Base-by-base conservation (phyloP, 2,113 vertebrate genomes). In the Mustela lutreola region DNA sequence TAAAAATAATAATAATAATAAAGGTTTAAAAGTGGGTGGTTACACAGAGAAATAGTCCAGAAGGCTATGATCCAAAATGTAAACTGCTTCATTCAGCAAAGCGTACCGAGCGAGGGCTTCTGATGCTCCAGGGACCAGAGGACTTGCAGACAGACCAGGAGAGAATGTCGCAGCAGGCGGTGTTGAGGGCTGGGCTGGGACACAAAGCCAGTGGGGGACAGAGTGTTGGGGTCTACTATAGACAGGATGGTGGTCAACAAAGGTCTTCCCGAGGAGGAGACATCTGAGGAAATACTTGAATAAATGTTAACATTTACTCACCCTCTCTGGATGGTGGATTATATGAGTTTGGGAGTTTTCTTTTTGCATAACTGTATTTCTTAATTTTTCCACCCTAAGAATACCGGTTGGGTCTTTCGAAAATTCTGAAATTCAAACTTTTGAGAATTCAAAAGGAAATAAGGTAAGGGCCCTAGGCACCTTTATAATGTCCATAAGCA, bases 51-150 rank as follows among this genome's bases (percentile, higher is more conserved):
- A 62, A 45, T 31, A 76, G 19, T 62, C 85, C 26, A 45, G n/a
- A 58, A 58, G 86, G 58, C 1, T 60, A 79, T 7, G 28, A 56
- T 63, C 36, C 60, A 83, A 56, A 82, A 62, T 1, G 31, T 33
- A 31, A 84, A 28, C n/a, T 56, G n/a, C 80, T 89, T 65, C 63
- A 39, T 19, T 81, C 45, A 76, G 19, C 24, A 42, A 75, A 73
- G 31, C 2, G 1, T 14, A 82, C 10, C 1, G 1, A 36, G 42
- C 1, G 1, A 36, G 42, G 48, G 16, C 28, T 4, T 15, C 5
- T 2, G 11, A n/a, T 4, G 9, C 4, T 39, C 45, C 24, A 7
- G 48, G 2, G 71, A 4, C 22, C 50, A 36, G 60, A 33, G 15
- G 39, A 53, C 60, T 60, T 21, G 11, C 7, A 62, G 65, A 26